Base-by-base conservation (phyloP, 30 jellyfish, hydroid and myxozoan genomes). In the Catostylus mosaicus region DNA sequence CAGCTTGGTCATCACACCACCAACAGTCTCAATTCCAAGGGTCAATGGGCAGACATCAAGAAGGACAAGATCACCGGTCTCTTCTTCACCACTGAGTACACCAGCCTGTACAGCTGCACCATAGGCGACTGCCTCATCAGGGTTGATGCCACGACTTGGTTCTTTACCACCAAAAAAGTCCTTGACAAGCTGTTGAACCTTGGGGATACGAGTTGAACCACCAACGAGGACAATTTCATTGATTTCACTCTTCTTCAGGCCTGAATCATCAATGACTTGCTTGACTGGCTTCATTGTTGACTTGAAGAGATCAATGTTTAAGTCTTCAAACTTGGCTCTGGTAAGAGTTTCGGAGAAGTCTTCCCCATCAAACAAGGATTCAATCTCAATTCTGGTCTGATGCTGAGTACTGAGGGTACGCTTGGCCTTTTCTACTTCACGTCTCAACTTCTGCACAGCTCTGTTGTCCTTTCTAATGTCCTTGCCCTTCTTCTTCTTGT, bases 31-130 rank as follows among this genome's bases (percentile, higher is more conserved):
- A 48, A 95, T 95, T 16, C 99, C 99, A 60, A 89, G 96, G 60
- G 99, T 89, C 87, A 95, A 73, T 80, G 99, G 98, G 78, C 96
- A 85, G 70, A 95, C 99, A 80, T 95, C 99, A 38, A 95, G 96
- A 40, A 95, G 88, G 46, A 95, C 97, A 64, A 95, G 90, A 57
- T 95, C 98, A n/a, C 97, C 97, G 23, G 98, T 93, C n/a, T 89
- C 97, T 56, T 90, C 98, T 62, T 89, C 99, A 30, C 99, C 99
- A 77, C 98, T 80, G 43, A 95, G 91, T 26, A 95, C 98, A 79
- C 99, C 99, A 72, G 97, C 99, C 70, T 95, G 99, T 20, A 95
- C 98, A 79, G 99, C 99, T 80, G 99, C 99, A 61, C 99, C 99
- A 86, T 22, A 95, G 7, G 99, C 99, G 80, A 95, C 99, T 31